phyloP scores from a whole-genome alignment of 1,140 invertebrate genomes.

The Stegodyphus mimosarum region DNA sequence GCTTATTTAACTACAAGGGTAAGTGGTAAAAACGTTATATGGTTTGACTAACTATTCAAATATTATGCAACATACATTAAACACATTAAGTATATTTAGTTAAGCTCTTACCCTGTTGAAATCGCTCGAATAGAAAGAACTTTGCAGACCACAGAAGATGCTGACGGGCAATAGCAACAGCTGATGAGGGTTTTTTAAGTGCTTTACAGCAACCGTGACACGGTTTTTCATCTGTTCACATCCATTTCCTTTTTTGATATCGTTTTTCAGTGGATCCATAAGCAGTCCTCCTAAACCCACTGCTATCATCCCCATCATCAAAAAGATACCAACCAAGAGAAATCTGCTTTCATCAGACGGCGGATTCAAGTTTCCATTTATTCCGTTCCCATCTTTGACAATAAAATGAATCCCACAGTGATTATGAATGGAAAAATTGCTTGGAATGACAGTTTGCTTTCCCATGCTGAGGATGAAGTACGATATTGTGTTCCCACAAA shows the following conservation, averaged over 20 bases:
- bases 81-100: conserved; percentile 6
- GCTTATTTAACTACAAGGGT: no score
- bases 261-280: conserved; percentile 80
- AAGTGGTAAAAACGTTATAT: no score
- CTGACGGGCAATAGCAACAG: conserved; percentile 94
- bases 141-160: conserved; percentile 95
- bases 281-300: conserved; percentile 83
- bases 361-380: conserved; percentile 11
- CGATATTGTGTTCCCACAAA: conserved; percentile 15
- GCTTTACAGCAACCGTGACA: conserved; percentile 86
- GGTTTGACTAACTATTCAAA: background rate
- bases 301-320: conserved; percentile 80
- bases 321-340: conserved; percentile 77
- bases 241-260: conserved; percentile 72
- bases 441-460: background rate
- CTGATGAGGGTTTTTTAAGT: conserved; percentile 85
- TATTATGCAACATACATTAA: background rate
- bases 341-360: conserved; percentile 80
- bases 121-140: conserved; percentile 93
- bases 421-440: background rate
- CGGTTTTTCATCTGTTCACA: conserved; percentile 76
- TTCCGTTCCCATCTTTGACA: background rate
- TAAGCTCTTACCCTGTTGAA: conserved; percentile 83
- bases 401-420: conserved; percentile 15
- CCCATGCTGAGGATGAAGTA: conserved; percentile 8